Evolutionary conservation across 2,113 vertebrate genomes (phyloP).

Genomic region (Chaetodon trifascialis): DNA sequence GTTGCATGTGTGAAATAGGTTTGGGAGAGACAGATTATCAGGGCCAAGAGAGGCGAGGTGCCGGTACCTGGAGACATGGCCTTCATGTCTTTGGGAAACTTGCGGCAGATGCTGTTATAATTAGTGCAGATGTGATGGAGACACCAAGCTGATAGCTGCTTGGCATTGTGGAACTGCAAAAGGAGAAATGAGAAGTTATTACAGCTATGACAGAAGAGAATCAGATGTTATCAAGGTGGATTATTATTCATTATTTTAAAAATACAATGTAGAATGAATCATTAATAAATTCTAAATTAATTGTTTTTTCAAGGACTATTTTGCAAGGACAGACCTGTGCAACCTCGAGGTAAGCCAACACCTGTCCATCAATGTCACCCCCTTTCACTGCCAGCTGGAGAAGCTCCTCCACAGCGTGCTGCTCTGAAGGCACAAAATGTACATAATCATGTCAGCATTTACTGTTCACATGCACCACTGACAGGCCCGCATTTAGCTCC

Average conservation of each 20-base stretch:
- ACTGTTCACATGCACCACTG: constrained; percentile 1
- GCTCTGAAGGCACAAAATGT: constrained; percentile 80
- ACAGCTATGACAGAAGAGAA: neutral
- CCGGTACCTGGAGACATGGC: constrained; percentile 88
- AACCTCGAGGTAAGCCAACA: constrained; percentile 90
- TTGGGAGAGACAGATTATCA: neutral
- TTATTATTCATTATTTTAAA: neutral
- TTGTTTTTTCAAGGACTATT: neutral
- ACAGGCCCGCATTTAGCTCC: neutral
- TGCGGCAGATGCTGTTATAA: constrained; percentile 92
- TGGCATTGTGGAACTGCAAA: constrained; percentile 90
- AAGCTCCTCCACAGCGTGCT: constrained; percentile 90
- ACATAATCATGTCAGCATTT: constrained; percentile 30
- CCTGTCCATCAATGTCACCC: constrained; percentile 90
- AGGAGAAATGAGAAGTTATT: neutral
- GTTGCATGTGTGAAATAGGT: neutral
- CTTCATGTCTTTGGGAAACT: constrained; percentile 93
- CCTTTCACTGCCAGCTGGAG: constrained; percentile 85
- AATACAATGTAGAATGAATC: neutral
- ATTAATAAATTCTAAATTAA: neutral
- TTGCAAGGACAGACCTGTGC: constrained; percentile 85
- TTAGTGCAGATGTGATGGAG: constrained; percentile 94
- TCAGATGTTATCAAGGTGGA: neutral
- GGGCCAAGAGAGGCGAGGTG: neutral
- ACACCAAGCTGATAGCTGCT: constrained; percentile 90